Evolutionary conservation across 2,113 vertebrate species (phyloP).

Genomic region (Gallinago media): DNA sequence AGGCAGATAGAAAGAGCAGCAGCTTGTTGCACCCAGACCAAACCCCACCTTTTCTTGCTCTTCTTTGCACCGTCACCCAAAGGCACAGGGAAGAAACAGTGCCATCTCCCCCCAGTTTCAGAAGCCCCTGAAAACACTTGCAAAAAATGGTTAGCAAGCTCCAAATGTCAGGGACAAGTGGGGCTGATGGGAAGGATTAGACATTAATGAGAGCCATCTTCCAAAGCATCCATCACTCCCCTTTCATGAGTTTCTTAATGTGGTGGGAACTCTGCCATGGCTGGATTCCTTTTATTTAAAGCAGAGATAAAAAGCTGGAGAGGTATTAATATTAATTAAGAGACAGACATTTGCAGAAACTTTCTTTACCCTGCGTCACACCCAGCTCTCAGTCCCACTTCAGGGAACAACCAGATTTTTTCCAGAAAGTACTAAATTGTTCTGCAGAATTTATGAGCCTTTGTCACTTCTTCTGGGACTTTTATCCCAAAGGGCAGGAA

Average conservation of each 20-base stretch:
- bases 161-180: constrained; percentile 36
- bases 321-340: constrained; percentile 68
- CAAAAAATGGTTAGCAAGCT: constrained; percentile 44
- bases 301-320: constrained; percentile 51
- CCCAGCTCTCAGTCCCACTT: background rate
- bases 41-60: background rate
- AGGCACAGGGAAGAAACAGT: background rate
- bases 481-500: constrained; percentile 19
- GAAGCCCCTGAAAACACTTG: background rate
- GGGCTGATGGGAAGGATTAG: constrained; percentile 59
- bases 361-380: background rate
- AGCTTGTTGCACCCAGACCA: background rate
- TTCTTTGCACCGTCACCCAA: background rate
- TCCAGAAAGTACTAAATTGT: constrained; percentile 33
- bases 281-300: constrained; percentile 62
- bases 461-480: constrained; percentile 26
- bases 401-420: constrained; percentile 4
- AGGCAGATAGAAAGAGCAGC: background rate
- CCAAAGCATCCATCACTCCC: constrained; percentile 8
- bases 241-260: constrained; percentile 53
- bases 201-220: constrained; percentile 57
- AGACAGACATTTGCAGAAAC: constrained; percentile 46
- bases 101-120: background rate
- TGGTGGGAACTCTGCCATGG: constrained; percentile 51
- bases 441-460: constrained; percentile 26